A percentile compares a stretch with the other conserved stretches of the same genome.
Evolutionary conservation across 2,888 invertebrate genomes (phyloP).

Genomic region (Chrysopilus asiliformis): DNA sequence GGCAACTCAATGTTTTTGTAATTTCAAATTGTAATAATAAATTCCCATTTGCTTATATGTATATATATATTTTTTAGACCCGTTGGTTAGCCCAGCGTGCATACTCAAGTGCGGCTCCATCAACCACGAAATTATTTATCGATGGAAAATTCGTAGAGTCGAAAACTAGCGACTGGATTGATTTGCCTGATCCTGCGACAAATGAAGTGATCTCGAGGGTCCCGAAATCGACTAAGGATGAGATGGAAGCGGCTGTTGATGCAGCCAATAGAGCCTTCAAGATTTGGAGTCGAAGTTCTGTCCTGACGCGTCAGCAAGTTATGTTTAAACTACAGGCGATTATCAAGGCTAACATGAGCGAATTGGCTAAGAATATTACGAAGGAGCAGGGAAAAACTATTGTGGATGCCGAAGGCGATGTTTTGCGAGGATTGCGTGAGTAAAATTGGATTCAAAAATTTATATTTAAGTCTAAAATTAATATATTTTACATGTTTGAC

Average conservation of each 20-base stretch:
- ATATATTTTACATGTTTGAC: no score
- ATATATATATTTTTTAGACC: conserved; percentile 2
- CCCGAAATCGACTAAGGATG: conserved; percentile 76
- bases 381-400: conserved; percentile 95
- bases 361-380: conserved; percentile 83
- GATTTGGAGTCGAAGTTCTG: conserved; percentile 82
- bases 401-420: conserved; percentile 96
- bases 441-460: no score
- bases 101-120: conserved; percentile 45
- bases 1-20: no score
- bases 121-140: conserved; percentile 86
- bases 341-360: conserved; percentile 75
- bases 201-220: conserved; percentile 73
- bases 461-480: no score
- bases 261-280: conserved; percentile 66
- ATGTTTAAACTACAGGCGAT: conserved; percentile 82
- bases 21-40: not conserved
- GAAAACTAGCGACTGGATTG: conserved; percentile 85
- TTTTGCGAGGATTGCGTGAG: conserved; percentile 91
- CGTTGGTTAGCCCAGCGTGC: conserved; percentile 25
- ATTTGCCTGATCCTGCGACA: conserved; percentile 90
- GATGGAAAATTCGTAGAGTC: conserved; percentile 92
- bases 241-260: conserved; percentile 81
- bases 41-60: not conserved
- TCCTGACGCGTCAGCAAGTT: conserved; percentile 82